Evolutionary conservation across 2,113 vertebrate species (phyloP).

Genomic region (Sinocyclocheilus anophthalmus): DNA sequence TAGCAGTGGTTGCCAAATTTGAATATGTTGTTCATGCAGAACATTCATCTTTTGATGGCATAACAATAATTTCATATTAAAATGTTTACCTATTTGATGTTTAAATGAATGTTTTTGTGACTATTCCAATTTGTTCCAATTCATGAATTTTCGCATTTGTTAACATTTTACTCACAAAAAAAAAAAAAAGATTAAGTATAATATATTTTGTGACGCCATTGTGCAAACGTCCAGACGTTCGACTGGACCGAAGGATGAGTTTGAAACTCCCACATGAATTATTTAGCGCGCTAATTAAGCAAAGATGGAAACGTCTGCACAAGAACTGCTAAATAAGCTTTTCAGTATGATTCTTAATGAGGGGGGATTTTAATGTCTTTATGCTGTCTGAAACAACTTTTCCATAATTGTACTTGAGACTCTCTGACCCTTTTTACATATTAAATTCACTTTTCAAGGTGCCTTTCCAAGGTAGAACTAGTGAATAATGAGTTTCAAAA

Average conservation of each 20-base stretch:
- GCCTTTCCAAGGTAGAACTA: constrained; percentile 79
- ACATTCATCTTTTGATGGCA: background rate
- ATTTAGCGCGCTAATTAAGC: constrained; percentile 55
- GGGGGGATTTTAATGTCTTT: constrained; percentile 63
- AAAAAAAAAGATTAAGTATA: constrained; percentile 7
- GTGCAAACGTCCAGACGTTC: background rate
- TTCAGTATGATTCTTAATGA: constrained; percentile 49
- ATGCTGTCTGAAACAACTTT: constrained; percentile 69
- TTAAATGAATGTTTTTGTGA: background rate
- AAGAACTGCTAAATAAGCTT: constrained; percentile 53
- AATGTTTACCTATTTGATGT: background rate
- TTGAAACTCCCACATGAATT: constrained; percentile 49
- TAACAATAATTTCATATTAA: background rate
- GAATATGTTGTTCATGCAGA: background rate
- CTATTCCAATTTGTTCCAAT: background rate
- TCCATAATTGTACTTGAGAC: constrained; percentile 77
- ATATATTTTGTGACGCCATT: background rate
- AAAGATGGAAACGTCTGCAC: constrained; percentile 49
- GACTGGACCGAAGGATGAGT: constrained; percentile 27
- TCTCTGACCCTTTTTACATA: constrained; percentile 79
- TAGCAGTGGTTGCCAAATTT: background rate
- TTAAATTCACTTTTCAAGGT: constrained; percentile 82
- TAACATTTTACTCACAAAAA: background rate
- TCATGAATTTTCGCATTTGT: background rate
- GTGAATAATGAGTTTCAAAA: constrained; percentile 81